phyloP scores from a whole-genome alignment of 2,113 vertebrate genomes.

The Desmodus rotundus region DNA sequence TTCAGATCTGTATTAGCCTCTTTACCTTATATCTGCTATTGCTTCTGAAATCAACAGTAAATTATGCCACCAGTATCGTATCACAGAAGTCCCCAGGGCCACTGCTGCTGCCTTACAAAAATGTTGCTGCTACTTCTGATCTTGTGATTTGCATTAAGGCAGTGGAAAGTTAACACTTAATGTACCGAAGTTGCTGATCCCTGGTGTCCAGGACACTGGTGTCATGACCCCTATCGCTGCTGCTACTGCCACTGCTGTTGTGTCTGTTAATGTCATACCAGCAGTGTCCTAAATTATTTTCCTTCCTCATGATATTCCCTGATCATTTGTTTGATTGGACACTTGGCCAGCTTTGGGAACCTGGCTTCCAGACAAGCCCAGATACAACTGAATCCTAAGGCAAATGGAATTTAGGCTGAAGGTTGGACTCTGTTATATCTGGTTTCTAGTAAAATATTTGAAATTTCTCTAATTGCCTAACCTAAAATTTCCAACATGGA shows the following conservation, averaged over 20 bases:
- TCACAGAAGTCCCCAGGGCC: not conserved
- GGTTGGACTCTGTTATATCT: not conserved
- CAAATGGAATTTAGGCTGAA: not conserved
- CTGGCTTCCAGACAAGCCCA: not conserved
- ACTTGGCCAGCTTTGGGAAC: not conserved
- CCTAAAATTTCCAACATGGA: not conserved
- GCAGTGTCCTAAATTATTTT: not conserved
- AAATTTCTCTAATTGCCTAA: not conserved
- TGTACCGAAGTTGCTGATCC: not conserved
- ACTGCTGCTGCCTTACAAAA: not conserved
- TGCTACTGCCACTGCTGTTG: not conserved
- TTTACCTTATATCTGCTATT: not conserved
- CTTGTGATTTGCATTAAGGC: not conserved
- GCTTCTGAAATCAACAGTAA: not conserved
- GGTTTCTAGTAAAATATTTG: not conserved
- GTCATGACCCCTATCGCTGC: fast-evolving
- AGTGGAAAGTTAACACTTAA: not conserved
- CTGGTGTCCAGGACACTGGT: not conserved
- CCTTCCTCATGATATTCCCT: not conserved
- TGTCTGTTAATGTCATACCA: not conserved
- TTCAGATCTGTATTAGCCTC: not conserved
- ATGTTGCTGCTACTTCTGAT: not conserved
- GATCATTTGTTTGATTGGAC: not conserved
- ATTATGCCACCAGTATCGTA: not conserved
- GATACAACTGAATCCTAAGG: not conserved